Evolutionary conservation across 1,140 invertebrate genomes (phyloP).

Genomic region (Philotrypesis tridentata): DNA sequence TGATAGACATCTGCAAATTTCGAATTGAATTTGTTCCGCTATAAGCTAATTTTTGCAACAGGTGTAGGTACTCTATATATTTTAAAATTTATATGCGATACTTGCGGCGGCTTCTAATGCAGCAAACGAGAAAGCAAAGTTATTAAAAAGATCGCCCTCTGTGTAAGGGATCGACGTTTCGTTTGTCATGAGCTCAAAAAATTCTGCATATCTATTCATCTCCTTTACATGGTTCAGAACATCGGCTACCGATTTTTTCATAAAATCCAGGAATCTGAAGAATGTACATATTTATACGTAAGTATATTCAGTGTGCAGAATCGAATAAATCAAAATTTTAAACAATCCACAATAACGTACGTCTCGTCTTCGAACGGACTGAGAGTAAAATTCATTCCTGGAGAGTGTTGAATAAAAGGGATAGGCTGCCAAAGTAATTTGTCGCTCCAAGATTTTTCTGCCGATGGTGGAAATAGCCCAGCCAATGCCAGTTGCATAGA

Average conservation of each 20-base stretch:
- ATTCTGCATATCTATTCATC: not conserved
- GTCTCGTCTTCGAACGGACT: not conserved
- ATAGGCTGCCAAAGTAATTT: not conserved
- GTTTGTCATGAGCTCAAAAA: not conserved
- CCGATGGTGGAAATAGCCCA: not conserved
- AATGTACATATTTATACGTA: too few relatives aligned
- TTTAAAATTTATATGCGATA: too few relatives aligned
- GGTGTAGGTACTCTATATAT: too few relatives aligned
- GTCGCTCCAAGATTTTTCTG: not conserved
- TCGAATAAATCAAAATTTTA: not conserved
- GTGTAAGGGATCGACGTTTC: not conserved
- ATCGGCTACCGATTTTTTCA: too few relatives aligned
- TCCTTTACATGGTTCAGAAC: too few relatives aligned
- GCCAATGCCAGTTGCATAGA: not conserved
- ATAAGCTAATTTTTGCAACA: too few relatives aligned
- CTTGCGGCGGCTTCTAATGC: not conserved
- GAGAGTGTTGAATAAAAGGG: not conserved
- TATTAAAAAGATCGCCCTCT: not conserved
- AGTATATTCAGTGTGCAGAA: too few relatives aligned
- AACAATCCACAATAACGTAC: constrained; percentile 6
- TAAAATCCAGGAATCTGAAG: too few relatives aligned
- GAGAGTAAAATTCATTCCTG: not conserved
- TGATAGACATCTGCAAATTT: too few relatives aligned
- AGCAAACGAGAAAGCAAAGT: not conserved
- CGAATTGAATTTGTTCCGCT: too few relatives aligned